Evolutionary conservation across 1,140 invertebrate genomes (phyloP).

Genomic region (Apis laboriosa): DNA sequence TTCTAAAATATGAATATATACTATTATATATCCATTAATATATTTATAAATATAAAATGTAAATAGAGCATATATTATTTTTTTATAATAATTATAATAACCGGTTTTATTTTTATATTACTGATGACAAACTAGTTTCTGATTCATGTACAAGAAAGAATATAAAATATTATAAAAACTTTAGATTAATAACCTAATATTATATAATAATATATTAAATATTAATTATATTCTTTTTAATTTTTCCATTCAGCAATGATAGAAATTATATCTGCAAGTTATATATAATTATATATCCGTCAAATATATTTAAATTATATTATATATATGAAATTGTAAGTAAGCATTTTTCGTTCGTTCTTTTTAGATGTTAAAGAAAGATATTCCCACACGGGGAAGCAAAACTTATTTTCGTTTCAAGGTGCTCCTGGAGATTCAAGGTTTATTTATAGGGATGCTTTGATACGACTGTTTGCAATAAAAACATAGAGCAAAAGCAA

Average conservation of each 20-base stretch:
- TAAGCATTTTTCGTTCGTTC: neutral
- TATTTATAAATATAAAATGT: neutral
- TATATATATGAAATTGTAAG: no score
- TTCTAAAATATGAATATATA: no score
- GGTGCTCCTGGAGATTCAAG: conserved; percentile 62
- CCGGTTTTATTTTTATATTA: conserved; percentile 18
- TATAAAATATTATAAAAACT: neutral
- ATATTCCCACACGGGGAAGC: conserved; percentile 40
- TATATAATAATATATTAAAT: no score
- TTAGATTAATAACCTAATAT: neutral
- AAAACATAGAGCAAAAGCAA: conserved; percentile 34
- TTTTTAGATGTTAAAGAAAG: conserved; percentile 26
- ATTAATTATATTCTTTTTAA: conserved; percentile 15
- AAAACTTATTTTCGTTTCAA: conserved; percentile 71
- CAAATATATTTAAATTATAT: neutral
- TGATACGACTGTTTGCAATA: conserved; percentile 64
- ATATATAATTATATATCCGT: neutral
- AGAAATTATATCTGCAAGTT: neutral
- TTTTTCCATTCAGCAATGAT: neutral
- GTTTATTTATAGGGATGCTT: conserved; percentile 72
- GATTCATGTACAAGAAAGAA: neutral
- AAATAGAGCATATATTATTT: neutral
- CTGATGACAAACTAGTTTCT: conserved; percentile 27
- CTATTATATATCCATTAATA: neutral
- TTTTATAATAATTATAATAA: neutral